These are phyloP conservation scores for Chaenocephalus aceratus DNA, from an alignment of 2,113 vertebrate species.

Conservation along the genomic window DNA sequence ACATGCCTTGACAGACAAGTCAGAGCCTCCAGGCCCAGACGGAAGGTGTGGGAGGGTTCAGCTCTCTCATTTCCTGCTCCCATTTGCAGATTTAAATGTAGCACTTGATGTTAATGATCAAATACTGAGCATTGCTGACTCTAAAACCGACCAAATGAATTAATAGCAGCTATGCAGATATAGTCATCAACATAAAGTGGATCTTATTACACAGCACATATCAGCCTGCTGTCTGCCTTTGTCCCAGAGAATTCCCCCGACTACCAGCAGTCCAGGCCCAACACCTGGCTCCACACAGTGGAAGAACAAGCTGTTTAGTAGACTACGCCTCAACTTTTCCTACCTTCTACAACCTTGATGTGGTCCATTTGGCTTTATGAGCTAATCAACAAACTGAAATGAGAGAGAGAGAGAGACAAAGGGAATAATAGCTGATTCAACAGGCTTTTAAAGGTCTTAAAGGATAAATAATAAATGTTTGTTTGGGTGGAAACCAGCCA, in stretches of 20 bases:
- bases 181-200: constrained; percentile 30
- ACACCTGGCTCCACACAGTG: constrained; percentile 54
- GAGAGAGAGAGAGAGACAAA: not conserved
- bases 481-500: constrained; percentile 18
- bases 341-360: constrained; percentile 11
- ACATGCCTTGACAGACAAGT: constrained; percentile 41
- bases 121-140: constrained; percentile 1
- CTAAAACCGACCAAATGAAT: constrained; percentile 38
- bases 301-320: constrained; percentile 27
- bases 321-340: not conserved
- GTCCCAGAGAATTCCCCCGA: constrained; percentile 47
- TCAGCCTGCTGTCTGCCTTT: constrained; percentile 71
- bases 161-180: constrained; percentile 34
- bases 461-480: constrained; percentile 22
- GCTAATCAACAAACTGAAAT: not conserved
- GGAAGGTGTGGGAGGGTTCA: constrained; percentile 32
- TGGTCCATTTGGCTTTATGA: not conserved
- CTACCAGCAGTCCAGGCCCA: constrained; percentile 42
- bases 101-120: not conserved
- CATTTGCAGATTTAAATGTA: not conserved
- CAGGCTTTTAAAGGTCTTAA: constrained; percentile 1
- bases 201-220: constrained; percentile 61
- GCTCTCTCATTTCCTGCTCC: constrained; percentile 20
- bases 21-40: constrained; percentile 13
- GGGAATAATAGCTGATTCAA: not conserved